These are phyloP conservation scores for Latheticus oryzae DNA, from an alignment of 2,888 invertebrate genomes.

Conservation along the genomic window DNA sequence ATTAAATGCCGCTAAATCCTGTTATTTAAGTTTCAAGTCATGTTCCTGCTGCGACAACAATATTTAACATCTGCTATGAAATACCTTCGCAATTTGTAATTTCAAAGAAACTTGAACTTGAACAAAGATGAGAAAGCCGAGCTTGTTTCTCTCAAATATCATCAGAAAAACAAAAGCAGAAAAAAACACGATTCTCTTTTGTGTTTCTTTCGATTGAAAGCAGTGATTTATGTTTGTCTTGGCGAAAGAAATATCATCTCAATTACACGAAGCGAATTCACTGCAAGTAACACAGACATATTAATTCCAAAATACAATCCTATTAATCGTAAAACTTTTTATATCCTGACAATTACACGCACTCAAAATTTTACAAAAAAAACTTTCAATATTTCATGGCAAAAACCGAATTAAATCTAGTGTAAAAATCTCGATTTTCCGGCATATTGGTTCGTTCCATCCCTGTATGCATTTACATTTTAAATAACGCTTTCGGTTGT, in stretches of 20 bases:
- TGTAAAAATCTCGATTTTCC: slow-evolving; percentile 35
- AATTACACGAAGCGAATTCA: slow-evolving; percentile 16
- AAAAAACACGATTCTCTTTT: slow-evolving; percentile 24
- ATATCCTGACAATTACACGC: background rate
- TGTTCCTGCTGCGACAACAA: too few species aligned
- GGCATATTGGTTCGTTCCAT: slow-evolving; percentile 17
- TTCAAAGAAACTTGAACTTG: too few species aligned
- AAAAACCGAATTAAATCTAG: slow-evolving; percentile 34
- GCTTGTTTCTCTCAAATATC: too few species aligned
- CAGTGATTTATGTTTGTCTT: slow-evolving; percentile 24
- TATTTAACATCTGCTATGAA: too few species aligned
- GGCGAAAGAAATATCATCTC: slow-evolving; percentile 37
- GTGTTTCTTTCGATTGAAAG: slow-evolving; percentile 35
- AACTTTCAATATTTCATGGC: slow-evolving; percentile 28
- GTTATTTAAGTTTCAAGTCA: too few species aligned
- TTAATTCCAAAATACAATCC: slow-evolving; percentile 8
- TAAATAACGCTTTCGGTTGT: slow-evolving; percentile 33
- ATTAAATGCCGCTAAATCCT: too few species aligned
- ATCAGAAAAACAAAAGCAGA: too few species aligned
- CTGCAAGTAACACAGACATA: slow-evolving; percentile 16
- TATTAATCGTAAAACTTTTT: background rate
- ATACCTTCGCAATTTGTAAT: too few species aligned
- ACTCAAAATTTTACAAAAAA: background rate
- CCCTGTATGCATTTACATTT: slow-evolving; percentile 34
- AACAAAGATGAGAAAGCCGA: too few species aligned